A percentile compares a stretch with the other conserved stretches of the same genome.
Evolutionary conservation across 1,140 invertebrate genomes (phyloP).

Genomic region (Papilio dardanus): DNA sequence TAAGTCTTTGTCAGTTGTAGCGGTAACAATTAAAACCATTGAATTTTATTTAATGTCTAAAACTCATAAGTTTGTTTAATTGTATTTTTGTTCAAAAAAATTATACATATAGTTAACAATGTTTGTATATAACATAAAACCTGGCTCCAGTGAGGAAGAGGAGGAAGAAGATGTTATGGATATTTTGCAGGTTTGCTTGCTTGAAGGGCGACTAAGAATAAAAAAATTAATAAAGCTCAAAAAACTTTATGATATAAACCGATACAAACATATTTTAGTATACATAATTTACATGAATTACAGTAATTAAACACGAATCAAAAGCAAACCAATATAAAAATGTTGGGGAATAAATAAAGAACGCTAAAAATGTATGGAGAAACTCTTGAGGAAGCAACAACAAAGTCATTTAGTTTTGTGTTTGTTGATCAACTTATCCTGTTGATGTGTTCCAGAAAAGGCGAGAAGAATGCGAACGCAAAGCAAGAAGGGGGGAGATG

Average conservation of each 20-base stretch:
- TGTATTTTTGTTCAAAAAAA: not conserved
- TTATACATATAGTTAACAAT: conserved; percentile 49
- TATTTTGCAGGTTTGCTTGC: conserved; percentile 67
- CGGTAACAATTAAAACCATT: not conserved
- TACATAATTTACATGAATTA: too few species aligned
- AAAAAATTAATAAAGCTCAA: too few species aligned
- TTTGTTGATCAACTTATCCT: not conserved
- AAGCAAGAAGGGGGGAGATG: conserved; percentile 93
- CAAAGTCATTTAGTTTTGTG: not conserved
- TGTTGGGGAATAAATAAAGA: not conserved
- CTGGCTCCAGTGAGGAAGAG: conserved; percentile 73
- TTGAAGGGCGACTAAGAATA: too few species aligned
- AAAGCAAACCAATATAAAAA: too few species aligned
- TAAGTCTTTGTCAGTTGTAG: not conserved
- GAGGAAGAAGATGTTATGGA: conserved; percentile 78
- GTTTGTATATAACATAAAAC: conserved; percentile 70
- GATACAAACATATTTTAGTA: too few species aligned
- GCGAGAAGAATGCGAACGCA: conserved; percentile 94
- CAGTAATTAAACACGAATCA: too few species aligned
- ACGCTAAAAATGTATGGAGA: not conserved
- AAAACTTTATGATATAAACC: too few species aligned
- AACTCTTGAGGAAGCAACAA: not conserved
- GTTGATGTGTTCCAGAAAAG: conserved; percentile 84
- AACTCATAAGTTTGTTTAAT: not conserved
- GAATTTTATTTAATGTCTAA: not conserved